These are phyloP conservation scores for Labrus mixtus DNA, from an alignment of 2,113 vertebrate species.

Conservation along the genomic window DNA sequence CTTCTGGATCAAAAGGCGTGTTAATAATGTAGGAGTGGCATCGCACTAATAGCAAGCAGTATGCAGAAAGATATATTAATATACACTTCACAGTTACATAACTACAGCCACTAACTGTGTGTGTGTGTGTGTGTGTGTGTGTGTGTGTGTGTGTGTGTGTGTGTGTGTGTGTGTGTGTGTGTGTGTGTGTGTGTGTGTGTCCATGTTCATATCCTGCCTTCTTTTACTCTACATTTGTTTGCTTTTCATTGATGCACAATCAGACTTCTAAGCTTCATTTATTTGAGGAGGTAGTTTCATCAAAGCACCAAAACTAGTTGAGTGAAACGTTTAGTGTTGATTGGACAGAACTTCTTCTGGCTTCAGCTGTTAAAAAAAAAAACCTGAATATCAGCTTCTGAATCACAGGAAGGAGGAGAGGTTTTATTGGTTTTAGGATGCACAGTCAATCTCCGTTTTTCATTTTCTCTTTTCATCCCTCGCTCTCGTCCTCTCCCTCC, in stretches of 20 bases:
- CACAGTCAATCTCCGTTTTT: slow-evolving; percentile 4
- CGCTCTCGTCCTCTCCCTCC: slow-evolving; percentile 13
- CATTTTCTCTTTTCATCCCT: slow-evolving; percentile 14
- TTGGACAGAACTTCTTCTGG: not conserved
- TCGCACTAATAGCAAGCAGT: slow-evolving; percentile 22
- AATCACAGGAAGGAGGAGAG: not conserved
- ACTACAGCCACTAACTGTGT: slow-evolving; percentile 7
- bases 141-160: no score
- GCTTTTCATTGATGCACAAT: not conserved
- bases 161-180: slow-evolving; percentile 7
- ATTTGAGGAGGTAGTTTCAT: not conserved
- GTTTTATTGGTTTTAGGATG: slow-evolving; percentile 4
- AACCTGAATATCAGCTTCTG: not conserved
- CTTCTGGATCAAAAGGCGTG: slow-evolving; percentile 7
- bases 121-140: not conserved
- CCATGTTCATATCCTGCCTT: not conserved
- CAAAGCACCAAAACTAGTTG: not conserved
- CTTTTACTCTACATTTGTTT: not conserved
- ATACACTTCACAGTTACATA: slow-evolving; percentile 49
- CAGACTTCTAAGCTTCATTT: not conserved
- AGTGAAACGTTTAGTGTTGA: not conserved
- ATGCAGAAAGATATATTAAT: slow-evolving; percentile 36
- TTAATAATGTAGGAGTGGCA: slow-evolving; percentile 23
- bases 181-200: not conserved
- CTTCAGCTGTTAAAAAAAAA: not conserved